Conservation (phyloP, 2,888 invertebrate species). For the Drosophila sordidapex region DNA sequence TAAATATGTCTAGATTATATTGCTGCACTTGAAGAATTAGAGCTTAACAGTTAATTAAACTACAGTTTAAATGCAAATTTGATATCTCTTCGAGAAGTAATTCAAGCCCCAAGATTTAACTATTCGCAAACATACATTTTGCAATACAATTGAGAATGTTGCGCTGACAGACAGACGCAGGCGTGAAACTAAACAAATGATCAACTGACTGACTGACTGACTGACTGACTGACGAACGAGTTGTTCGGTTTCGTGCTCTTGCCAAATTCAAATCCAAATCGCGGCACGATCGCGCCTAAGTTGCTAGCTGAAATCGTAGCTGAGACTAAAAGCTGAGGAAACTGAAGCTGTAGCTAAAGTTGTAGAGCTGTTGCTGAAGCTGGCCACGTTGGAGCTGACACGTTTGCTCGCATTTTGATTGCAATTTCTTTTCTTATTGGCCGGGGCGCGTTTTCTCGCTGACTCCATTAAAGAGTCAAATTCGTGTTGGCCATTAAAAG, state of each 20-base stretch:
- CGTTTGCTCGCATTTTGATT: conserved; percentile 83
- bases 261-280: conserved; percentile 79
- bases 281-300: conserved; percentile 66
- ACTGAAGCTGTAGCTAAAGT: conserved; percentile 26
- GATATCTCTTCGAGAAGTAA: conserved; percentile 20
- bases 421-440: conserved; percentile 73
- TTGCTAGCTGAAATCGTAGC: conserved; percentile 27
- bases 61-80: conserved; percentile 29
- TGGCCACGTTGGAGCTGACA: conserved; percentile 72
- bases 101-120: conserved; percentile 10
- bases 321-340: conserved; percentile 26
- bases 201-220: conserved; percentile 9
- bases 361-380: conserved; percentile 17
- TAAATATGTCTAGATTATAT: background rate
- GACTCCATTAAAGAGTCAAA: conserved; percentile 74
- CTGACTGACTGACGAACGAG: conserved; percentile 22
- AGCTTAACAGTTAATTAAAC: conserved; percentile 10
- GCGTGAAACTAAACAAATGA: conserved; percentile 26
- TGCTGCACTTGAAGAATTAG: background rate
- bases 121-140: conserved; percentile 24
- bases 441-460: conserved; percentile 60
- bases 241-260: conserved; percentile 67
- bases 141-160: conserved; percentile 46
- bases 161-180: conserved; percentile 12
- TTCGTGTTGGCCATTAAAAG: conserved; percentile 77